Conservation (phyloP, 2,113 vertebrate species). For the Raja brachyura region DNA sequence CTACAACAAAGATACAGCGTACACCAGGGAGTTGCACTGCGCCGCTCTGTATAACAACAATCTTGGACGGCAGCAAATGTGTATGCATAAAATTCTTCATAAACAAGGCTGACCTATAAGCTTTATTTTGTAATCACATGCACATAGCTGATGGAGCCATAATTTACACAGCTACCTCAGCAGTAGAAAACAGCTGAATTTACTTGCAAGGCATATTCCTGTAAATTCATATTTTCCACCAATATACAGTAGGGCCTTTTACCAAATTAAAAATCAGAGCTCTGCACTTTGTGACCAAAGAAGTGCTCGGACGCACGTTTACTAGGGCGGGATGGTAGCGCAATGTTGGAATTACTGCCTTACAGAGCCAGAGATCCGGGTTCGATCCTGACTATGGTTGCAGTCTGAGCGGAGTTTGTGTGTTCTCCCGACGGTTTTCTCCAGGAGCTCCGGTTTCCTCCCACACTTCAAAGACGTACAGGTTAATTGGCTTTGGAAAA, state of each 20-base stretch:
- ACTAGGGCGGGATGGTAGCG: too few relatives aligned
- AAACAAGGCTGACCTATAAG: background rate
- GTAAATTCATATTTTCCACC: background rate
- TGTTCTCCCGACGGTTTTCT: too few relatives aligned
- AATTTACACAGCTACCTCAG: background rate
- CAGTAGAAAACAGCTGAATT: background rate
- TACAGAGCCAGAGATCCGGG: too few relatives aligned
- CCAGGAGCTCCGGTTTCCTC: too few relatives aligned
- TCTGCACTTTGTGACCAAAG: background rate
- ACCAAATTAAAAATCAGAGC: background rate
- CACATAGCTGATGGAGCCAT: background rate
- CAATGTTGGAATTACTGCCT: too few relatives aligned
- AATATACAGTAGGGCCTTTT: background rate
- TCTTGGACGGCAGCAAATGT: background rate
- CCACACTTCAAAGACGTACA: too few relatives aligned
- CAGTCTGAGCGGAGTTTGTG: too few relatives aligned
- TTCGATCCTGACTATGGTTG: too few relatives aligned
- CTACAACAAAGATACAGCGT: background rate
- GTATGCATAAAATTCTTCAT: background rate
- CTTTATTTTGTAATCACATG: background rate
- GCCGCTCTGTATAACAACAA: background rate
- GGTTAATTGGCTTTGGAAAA: too few relatives aligned
- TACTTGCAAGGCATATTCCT: background rate
- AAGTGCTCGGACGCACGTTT: background rate
- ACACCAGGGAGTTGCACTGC: background rate